Evolutionary conservation across 2,888 invertebrate species (phyloP), one percentile per base, ranked within the genome.

Genomic region (Sicus ferrugineus): DNA sequence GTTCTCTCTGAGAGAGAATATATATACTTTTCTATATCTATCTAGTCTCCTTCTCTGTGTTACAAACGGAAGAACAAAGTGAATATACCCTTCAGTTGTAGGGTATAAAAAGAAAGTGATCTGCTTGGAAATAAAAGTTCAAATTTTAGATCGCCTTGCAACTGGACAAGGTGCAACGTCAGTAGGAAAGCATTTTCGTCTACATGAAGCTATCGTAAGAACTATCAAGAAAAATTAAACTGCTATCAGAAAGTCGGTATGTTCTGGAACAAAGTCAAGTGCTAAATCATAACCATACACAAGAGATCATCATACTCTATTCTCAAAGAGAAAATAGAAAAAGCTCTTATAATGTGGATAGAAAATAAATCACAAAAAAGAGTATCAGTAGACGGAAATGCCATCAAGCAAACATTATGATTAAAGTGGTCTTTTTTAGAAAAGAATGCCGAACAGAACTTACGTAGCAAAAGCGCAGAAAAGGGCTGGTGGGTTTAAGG

Each of bases 391-490:
- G 48, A 63, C 16, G 56, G 63, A 26, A 63, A 64, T 56, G 26
- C 59, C 7, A 69, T 69, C n/a, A 69, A 59, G 30, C 52, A 69
- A n/a, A 69, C 59, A 58, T 19, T 30, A 30, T 19, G 58, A 58
- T 30, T 7, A 58, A 31, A 31, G 31, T 1, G 28, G 58, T 9
- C 21, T 58, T 9, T 34, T 9, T 5, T 58, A 34, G 58, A 58
- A 58, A 58, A 31, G 23, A 58, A 58, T 58, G 58, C 58, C 58
- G 4, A 16, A 5, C 9, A 31, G 58, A 31, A 58, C 19, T n/a
- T 58, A 34, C 23, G 23, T 58, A 9, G 2, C 58, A 26, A 58
- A 31, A 28, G 11, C n/a, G 19, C 9, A 31, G 7, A 58, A 34
- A 58, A 31, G 7, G 14, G 28, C 58, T 14, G 16, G 30, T 9